Conservation (phyloP, 2,113 vertebrate species). For the Chaetura pelagica region DNA sequence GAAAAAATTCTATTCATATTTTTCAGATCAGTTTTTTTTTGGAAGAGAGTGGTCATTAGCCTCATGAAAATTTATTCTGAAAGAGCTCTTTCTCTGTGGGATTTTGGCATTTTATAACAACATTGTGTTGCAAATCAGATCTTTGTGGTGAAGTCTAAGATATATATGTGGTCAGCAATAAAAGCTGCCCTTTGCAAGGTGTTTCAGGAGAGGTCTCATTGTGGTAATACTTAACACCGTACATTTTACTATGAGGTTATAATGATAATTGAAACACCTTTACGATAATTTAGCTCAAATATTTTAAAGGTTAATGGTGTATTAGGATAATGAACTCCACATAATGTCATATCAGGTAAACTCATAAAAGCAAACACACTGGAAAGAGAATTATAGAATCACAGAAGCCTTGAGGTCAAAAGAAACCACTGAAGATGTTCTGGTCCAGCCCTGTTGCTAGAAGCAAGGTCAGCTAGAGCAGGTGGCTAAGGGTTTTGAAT, state of each 20-base stretch:
- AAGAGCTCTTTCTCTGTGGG: not conserved
- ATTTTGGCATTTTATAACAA: not conserved
- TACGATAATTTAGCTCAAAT: not conserved
- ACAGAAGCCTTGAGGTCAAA: not conserved
- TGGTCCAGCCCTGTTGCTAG: not conserved
- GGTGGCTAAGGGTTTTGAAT: not conserved
- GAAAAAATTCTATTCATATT: not conserved
- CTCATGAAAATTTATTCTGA: not conserved
- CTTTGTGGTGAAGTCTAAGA: not conserved
- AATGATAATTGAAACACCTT: conserved; percentile 3
- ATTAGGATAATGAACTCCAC: not conserved
- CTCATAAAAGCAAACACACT: not conserved
- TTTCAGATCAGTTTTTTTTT: not conserved
- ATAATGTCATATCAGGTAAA: not conserved
- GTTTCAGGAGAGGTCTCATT: not conserved
- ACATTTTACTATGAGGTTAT: not conserved
- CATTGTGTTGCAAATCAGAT: not conserved
- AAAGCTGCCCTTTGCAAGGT: not conserved
- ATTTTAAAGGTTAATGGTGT: conserved; percentile 28
- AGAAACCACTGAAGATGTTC: not conserved
- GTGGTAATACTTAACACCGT: not conserved
- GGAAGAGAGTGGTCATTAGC: not conserved
- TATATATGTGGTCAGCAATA: not conserved
- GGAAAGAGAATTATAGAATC: not conserved
- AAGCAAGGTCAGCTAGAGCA: not conserved